Percentiles rank a stretch among this genome's conserved stretches.
phyloP scores from a whole-genome alignment of 37 sponge, comb jelly and placozoan species.

The Theonella swinhoei region DNA sequence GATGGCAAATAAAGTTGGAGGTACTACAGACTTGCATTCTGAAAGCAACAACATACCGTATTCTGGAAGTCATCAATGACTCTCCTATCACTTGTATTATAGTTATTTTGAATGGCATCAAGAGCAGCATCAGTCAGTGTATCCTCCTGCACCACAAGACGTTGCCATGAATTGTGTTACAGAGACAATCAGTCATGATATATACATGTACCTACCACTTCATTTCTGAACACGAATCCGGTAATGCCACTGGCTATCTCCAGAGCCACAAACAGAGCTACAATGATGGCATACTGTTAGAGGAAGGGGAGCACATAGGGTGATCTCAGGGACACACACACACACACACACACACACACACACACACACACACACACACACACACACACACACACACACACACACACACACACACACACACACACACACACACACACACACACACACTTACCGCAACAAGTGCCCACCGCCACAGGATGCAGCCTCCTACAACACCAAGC shows the following conservation, averaged over 20 bases:
- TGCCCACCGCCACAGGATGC: no score
- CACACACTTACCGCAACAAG: no score
- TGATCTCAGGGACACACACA: no score
- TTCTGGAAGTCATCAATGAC: slow-evolving; percentile 22
- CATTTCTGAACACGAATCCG: slow-evolving; percentile 43
- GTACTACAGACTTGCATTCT: background rate
- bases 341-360: no score
- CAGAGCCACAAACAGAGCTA: slow-evolving; percentile 39
- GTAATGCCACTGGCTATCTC: slow-evolving; percentile 61
- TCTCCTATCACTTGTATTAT: background rate
- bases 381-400: no score
- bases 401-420: no score
- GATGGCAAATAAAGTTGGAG: background rate
- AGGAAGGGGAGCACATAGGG: background rate
- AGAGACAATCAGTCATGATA: no score
- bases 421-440: no score
- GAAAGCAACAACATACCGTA: background rate
- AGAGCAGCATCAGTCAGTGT: background rate
- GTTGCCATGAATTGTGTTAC: no score
- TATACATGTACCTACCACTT: slow-evolving; percentile 25
- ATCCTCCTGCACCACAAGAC: background rate
- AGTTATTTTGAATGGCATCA: background rate
- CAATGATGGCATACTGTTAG: slow-evolving; percentile 29
- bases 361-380: no score
- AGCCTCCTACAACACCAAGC: no score